Evolutionary conservation across 1,140 invertebrate species (phyloP), one percentile per base, ranked within the genome.

Genomic region (Euwallacea fornicatus): DNA sequence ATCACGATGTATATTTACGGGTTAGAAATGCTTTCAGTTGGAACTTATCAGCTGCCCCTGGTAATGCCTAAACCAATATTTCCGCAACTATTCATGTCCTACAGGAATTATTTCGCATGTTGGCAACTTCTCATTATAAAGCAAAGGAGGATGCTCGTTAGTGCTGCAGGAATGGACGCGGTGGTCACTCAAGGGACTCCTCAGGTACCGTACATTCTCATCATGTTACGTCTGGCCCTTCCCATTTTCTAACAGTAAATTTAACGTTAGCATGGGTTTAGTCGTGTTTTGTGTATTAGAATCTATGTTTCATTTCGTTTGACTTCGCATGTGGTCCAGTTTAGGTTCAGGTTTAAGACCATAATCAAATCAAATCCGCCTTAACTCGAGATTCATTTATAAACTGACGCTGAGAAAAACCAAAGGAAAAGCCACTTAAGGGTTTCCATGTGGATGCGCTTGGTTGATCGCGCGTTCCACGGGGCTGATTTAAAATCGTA

Each of bases 121-220:
- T 73, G 66, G 68, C 73, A 71, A 74, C 64, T 76, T 74, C 68
- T 74, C 73, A 76, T 75, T 77, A 74, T 69, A 67, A 73, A 66
- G 63, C 68, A 75, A 73, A 77, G 69, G 74, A 76, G 73, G 69
- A 73, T 62, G 71, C 76, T 79, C 78, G 77, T 79, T 79, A 79
- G 76, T 61, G 74, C 60, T 63, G 71, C 73, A 70, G 76, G 73
- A 76, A 71, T 76, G 72, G 73, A 74, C 73, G 72, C 74, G 71
- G 66, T 72, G 75, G 78, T 76, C 78, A 80, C 78, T 80, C 79
- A 70, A 54, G 79, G 79, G 79, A 80, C 79, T 77, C 76, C 76
- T 79, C 79, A 79, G 79, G 79, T 80, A 77, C 76, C 76, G 76
- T 77, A 74, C 74, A 71, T 79, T 74, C 77, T 79, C 78, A 79